Percentiles rank a stretch among this genome's conserved stretches.
These are phyloP conservation scores for Cephus spinipes DNA, from an alignment of 2,888 invertebrate genomes.

Conservation along the genomic window DNA sequence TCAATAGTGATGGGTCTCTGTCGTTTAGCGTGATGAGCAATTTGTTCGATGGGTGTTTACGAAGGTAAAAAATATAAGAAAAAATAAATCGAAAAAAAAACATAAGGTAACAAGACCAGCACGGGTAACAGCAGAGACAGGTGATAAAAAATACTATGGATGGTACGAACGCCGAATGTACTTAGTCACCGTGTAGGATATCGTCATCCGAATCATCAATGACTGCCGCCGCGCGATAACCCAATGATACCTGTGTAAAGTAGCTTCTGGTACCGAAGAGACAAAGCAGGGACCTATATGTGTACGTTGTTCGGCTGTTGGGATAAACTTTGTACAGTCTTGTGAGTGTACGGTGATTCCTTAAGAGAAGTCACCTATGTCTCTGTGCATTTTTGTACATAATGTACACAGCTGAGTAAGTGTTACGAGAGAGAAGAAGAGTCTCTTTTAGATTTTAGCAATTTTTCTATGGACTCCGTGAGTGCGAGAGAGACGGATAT, in stretches of 20 bases:
- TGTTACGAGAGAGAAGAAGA: no score
- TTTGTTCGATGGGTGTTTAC: background rate
- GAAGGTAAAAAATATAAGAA: background rate
- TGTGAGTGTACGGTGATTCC: no score
- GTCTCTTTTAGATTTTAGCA: no score
- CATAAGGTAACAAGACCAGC: background rate
- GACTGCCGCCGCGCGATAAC: background rate
- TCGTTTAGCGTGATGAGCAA: conserved; percentile 14
- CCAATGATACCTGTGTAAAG: conserved; percentile 5
- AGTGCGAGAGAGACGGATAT: no score
- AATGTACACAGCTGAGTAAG: no score
- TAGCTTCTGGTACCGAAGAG: background rate
- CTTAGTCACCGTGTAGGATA: background rate
- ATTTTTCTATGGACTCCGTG: no score
- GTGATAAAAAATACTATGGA: background rate
- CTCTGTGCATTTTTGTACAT: no score
- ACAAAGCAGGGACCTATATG: background rate
- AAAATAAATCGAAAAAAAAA: no score
- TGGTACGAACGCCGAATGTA: background rate
- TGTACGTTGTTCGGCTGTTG: background rate
- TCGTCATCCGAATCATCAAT: background rate
- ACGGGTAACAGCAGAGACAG: background rate
- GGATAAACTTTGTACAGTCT: background rate
- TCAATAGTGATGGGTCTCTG: background rate
- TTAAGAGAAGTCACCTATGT: no score